Percentiles rank a stretch among this genome's conserved stretches.
Conservation (phyloP, 2,888 invertebrate species). For the Microctonus brassicae region DNA sequence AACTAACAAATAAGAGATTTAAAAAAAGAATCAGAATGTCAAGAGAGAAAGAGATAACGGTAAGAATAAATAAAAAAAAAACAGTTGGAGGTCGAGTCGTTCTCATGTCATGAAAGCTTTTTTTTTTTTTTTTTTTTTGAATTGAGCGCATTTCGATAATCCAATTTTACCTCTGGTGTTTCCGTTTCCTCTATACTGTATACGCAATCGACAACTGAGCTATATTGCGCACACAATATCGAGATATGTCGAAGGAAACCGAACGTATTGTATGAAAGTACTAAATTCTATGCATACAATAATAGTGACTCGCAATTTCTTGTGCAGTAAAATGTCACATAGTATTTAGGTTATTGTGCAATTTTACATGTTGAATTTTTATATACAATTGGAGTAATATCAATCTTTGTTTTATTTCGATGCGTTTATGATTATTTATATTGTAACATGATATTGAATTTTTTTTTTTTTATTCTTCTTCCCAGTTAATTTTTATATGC, state of each 20-base stretch:
- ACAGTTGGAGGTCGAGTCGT: background rate
- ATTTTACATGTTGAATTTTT: background rate
- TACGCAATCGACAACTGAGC: slow-evolving; percentile 14
- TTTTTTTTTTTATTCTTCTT: background rate
- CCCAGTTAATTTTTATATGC: background rate
- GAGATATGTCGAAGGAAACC: background rate
- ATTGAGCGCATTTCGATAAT: slow-evolving; percentile 15
- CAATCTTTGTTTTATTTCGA: too few relatives aligned
- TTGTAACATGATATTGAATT: background rate
- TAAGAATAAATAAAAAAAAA: background rate
- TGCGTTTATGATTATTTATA: too few relatives aligned
- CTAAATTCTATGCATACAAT: background rate
- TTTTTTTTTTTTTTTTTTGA: too few relatives aligned
- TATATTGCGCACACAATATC: slow-evolving; percentile 8
- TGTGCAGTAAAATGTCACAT: background rate
- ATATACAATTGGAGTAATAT: background rate
- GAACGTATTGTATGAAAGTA: background rate
- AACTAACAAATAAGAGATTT: too few relatives aligned
- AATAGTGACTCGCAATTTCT: background rate
- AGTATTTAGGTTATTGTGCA: background rate
- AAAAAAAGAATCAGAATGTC: too few relatives aligned
- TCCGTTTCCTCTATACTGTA: slow-evolving; percentile 5
- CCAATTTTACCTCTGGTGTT: slow-evolving; percentile 12
- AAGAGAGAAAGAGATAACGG: background rate
- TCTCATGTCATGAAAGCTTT: background rate